phyloP scores from a whole-genome alignment of 2,888 invertebrate species.

The Lampropteryx suffumata region DNA sequence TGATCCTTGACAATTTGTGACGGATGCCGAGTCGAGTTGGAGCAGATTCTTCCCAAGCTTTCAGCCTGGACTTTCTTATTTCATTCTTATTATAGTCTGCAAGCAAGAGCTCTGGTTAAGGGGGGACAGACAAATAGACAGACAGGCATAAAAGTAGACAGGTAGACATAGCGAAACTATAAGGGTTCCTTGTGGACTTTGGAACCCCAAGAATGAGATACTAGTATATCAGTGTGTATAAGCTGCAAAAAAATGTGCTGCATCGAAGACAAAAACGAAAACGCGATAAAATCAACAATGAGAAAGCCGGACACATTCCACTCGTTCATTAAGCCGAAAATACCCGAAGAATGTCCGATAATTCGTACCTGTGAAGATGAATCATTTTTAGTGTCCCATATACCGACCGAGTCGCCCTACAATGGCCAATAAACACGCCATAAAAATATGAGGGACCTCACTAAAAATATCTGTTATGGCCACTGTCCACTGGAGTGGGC shows the following conservation, averaged over 20 bases:
- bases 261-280: slow-evolving; percentile 10
- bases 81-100: too few relatives aligned
- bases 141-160: too few relatives aligned
- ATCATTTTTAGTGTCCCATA: slow-evolving; percentile 69
- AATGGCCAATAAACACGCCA: slow-evolving; percentile 80
- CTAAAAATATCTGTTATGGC: slow-evolving; percentile 52
- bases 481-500: background rate
- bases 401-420: slow-evolving; percentile 56
- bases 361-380: slow-evolving; percentile 65
- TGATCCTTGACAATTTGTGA: too few relatives aligned
- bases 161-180: too few relatives aligned
- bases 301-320: slow-evolving; percentile 28
- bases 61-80: too few relatives aligned
- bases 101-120: too few relatives aligned
- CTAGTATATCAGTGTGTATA: too few relatives aligned
- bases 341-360: slow-evolving; percentile 62
- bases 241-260: background rate
- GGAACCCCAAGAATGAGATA: too few relatives aligned
- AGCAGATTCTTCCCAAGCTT: too few relatives aligned
- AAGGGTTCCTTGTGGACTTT: too few relatives aligned
- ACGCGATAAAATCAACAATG: slow-evolving; percentile 28
- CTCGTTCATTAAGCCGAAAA: slow-evolving; percentile 64
- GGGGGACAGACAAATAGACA: too few relatives aligned
- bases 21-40: too few relatives aligned
- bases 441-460: slow-evolving; percentile 75